Percentiles rank a stretch among this genome's conserved stretches.
These are phyloP conservation scores for Lasius platythorax DNA, from an alignment of 2,888 invertebrate genomes.

Conservation along the genomic window DNA sequence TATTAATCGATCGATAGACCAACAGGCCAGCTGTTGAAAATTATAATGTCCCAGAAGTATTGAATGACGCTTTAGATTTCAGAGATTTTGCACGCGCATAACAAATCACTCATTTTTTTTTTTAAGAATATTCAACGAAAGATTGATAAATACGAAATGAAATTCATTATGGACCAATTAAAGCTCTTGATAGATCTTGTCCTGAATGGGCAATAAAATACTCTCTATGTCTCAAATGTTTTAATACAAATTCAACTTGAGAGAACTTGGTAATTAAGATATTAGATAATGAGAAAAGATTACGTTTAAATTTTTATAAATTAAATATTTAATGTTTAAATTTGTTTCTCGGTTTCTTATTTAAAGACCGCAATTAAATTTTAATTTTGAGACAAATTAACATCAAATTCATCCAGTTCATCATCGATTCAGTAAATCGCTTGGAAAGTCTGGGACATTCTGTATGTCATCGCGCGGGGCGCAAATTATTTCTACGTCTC, in stretches of 20 bases:
- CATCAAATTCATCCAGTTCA: not conserved
- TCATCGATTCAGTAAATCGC: not conserved
- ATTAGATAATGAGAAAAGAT: not conserved
- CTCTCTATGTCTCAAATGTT: not conserved
- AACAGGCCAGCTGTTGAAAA: constrained; percentile 48
- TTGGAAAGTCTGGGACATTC: not conserved
- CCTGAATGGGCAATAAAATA: not conserved
- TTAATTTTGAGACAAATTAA: not conserved
- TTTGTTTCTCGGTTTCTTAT: not conserved
- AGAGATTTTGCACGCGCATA: not conserved
- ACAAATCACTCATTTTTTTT: not conserved
- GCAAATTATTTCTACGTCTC: constrained; percentile 25
- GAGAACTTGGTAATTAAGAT: not conserved
- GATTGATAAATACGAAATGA: constrained; percentile 3
- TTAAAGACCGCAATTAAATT: not conserved
- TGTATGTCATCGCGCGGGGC: not conserved
- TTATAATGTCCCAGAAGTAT: constrained; percentile 16
- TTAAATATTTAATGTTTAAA: not conserved
- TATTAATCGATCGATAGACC: constrained; percentile 39
- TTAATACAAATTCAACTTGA: not conserved
- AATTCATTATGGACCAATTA: not conserved
- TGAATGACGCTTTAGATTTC: not conserved
- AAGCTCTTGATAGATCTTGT: not conserved
- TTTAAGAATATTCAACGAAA: not conserved
- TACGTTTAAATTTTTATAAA: not conserved